Evolutionary conservation across 2,888 invertebrate genomes (phyloP).

Genomic region (Dynastes maya): DNA sequence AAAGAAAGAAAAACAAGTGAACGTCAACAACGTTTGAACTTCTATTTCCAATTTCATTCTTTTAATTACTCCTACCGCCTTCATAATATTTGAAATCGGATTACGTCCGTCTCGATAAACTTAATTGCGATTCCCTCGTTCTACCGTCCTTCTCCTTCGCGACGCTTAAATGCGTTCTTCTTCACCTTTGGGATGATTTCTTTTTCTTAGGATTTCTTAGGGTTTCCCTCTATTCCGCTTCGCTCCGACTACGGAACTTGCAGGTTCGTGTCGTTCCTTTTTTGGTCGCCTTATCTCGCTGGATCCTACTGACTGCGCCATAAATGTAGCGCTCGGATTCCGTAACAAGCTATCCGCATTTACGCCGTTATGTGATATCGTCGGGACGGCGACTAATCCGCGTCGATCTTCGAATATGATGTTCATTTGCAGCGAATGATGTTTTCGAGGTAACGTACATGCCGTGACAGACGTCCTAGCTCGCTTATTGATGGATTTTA

Average conservation of each 20-base stretch:
- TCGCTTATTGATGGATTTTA: too few relatives aligned
- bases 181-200: neutral
- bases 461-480: too few relatives aligned
- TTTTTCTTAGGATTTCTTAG: neutral
- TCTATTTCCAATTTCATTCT: constrained; percentile 40
- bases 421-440: neutral
- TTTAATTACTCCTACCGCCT: constrained; percentile 40
- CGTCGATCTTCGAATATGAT: neutral
- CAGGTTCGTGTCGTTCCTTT: neutral
- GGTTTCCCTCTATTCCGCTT: neutral
- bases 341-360: constrained; percentile 16
- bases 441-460: neutral
- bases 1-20: constrained; percentile 11
- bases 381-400: constrained; percentile 5
- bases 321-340: constrained; percentile 1
- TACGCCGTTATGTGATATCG: constrained; percentile 16
- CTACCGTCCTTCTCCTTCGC: neutral
- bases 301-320: constrained; percentile 8
- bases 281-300: neutral
- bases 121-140: constrained; percentile 35
- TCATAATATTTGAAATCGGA: constrained; percentile 46
- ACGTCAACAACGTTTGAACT: constrained; percentile 37
- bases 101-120: constrained; percentile 43
- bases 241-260: neutral
- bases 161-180: neutral